Percentiles rank a stretch among this genome's conserved stretches.
phyloP scores from a whole-genome alignment of 2,797 vertebrate genomes.

The Pogoniulus pusillus region DNA sequence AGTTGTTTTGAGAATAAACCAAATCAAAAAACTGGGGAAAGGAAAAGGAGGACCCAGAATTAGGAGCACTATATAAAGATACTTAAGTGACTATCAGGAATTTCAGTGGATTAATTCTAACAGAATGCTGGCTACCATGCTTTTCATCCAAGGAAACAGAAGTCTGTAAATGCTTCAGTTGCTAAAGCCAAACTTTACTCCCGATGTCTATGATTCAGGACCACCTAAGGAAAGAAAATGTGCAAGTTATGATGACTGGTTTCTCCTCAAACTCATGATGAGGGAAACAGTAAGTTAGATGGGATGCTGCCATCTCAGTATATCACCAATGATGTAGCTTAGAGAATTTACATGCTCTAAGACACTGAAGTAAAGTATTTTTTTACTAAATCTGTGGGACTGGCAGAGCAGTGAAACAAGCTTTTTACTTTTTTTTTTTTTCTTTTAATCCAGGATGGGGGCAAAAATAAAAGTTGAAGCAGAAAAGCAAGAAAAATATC shows the following conservation, averaged over 20 bases:
- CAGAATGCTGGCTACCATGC: not conserved
- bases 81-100: not conserved
- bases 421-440: not conserved
- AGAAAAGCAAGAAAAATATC: not conserved
- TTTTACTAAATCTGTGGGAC: not conserved
- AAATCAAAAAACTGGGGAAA: not conserved
- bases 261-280: not conserved
- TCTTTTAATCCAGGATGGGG: too few relatives aligned
- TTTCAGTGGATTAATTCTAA: not conserved
- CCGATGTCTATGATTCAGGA: not conserved
- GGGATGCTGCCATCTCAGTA: not conserved
- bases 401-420: not conserved
- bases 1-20: slow-evolving; percentile 7
- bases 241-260: not conserved
- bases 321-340: not conserved
- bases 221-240: not conserved
- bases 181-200: not conserved
- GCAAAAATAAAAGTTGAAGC: not conserved
- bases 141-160: not conserved
- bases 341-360: not conserved
- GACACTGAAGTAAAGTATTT: not conserved
- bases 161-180: not conserved
- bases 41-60: not conserved
- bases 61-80: not conserved
- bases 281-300: not conserved